Conservation (phyloP, 2,888 invertebrate genomes). For the Philereme transversata region DNA sequence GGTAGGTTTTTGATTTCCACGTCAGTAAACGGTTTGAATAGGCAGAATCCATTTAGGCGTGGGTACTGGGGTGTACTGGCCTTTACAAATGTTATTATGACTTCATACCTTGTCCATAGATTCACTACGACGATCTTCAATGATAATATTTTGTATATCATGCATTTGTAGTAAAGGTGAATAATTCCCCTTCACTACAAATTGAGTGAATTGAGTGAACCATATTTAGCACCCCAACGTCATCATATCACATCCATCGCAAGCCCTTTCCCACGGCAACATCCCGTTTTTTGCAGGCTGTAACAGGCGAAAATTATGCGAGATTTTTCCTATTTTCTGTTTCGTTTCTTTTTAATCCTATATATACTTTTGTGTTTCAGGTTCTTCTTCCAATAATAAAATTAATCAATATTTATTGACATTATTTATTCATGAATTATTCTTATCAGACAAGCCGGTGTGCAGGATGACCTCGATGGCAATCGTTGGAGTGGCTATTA, state of each 20-base stretch:
- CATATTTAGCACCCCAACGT: no score
- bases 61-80: constrained; percentile 7
- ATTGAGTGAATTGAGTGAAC: no score
- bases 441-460: constrained; percentile 90
- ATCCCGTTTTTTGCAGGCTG: no score
- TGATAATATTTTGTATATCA: not conserved
- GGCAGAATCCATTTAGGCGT: constrained; percentile 5
- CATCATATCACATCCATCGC: no score
- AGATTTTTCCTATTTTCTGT: no score
- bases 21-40: constrained; percentile 11
- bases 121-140: not conserved
- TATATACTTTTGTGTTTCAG: not conserved
- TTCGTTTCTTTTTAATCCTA: no score
- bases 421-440: not conserved
- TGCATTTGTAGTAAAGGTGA: no score
- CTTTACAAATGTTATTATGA: constrained; percentile 20
- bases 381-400: no score
- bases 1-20: constrained; percentile 17
- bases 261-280: no score
- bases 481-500: constrained; percentile 92
- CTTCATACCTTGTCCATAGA: not conserved
- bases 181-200: no score
- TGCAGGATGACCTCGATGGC: constrained; percentile 89
- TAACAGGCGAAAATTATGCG: no score
- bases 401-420: not conserved